Evolutionary conservation across 2,888 invertebrate genomes (phyloP).

Genomic region (Beris chalybata): DNA sequence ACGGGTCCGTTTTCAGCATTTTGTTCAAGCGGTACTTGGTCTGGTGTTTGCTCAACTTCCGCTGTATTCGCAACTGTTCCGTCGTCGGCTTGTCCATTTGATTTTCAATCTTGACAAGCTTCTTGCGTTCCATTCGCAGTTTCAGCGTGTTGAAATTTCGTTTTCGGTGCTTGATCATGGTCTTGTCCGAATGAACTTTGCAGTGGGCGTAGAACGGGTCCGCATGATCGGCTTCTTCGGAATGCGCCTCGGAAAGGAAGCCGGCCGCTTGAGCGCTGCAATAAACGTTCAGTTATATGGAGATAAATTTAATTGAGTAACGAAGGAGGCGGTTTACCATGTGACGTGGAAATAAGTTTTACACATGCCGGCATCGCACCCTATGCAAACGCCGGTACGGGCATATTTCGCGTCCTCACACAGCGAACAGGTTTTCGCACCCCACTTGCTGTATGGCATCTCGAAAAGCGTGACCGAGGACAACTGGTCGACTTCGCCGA

Average conservation of each 20-base stretch:
- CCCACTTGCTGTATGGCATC: slow-evolving; percentile 97
- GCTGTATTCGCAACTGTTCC: slow-evolving; percentile 73
- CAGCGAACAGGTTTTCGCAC: slow-evolving; percentile 85
- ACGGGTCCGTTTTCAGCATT: slow-evolving; percentile 73
- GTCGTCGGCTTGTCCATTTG: slow-evolving; percentile 58
- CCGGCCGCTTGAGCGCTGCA: slow-evolving; percentile 90
- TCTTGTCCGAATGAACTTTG: slow-evolving; percentile 91
- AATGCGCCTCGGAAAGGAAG: slow-evolving; percentile 87
- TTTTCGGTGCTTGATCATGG: slow-evolving; percentile 75
- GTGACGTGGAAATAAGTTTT: slow-evolving; percentile 97
- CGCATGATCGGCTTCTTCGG: slow-evolving; percentile 86
- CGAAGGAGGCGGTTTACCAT: slow-evolving; percentile 64
- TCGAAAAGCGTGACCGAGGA: slow-evolving; percentile 93
- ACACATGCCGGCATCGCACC: slow-evolving; percentile 98
- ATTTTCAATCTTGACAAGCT: slow-evolving; percentile 46
- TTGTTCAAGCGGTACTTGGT: slow-evolving; percentile 79
- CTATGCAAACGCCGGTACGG: slow-evolving; percentile 92
- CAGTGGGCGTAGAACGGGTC: slow-evolving; percentile 98
- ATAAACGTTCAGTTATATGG: slow-evolving; percentile 31
- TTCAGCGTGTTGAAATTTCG: slow-evolving; percentile 84
- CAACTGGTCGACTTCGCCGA: slow-evolving; percentile 90
- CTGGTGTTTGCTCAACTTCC: slow-evolving; percentile 82
- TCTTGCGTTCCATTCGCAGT: slow-evolving; percentile 75
- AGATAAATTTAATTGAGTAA: background rate
- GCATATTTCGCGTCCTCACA: slow-evolving; percentile 87